Percentiles rank a stretch among this genome's conserved stretches.
These are phyloP conservation scores for Agelastica alni DNA, from an alignment of 2,888 invertebrate species.

Conservation along the genomic window DNA sequence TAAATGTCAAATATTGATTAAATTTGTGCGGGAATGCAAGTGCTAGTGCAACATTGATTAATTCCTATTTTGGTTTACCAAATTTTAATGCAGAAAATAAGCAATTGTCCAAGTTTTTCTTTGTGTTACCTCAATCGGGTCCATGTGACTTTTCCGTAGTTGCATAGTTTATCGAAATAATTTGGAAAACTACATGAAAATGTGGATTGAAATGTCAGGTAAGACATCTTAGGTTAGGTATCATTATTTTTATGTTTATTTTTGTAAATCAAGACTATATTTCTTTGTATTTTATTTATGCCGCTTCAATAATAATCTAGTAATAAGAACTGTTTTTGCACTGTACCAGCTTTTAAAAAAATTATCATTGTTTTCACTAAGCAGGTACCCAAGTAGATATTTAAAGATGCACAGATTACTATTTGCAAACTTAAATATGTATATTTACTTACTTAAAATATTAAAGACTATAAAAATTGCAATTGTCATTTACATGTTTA, in stretches of 20 bases:
- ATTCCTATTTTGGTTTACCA: slow-evolving; percentile 25
- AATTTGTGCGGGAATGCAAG: slow-evolving; percentile 15
- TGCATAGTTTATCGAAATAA: not conserved
- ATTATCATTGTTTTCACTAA: too few relatives aligned
- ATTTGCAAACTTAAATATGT: not conserved
- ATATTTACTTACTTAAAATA: not conserved
- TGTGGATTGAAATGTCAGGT: slow-evolving; percentile 28
- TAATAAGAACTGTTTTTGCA: too few relatives aligned
- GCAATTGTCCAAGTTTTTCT: slow-evolving; percentile 5
- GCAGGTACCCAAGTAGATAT: slow-evolving; percentile 2
- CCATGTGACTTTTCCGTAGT: slow-evolving; percentile 9
- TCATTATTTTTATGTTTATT: not conserved
- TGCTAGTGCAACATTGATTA: slow-evolving; percentile 25
- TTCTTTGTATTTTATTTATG: not conserved
- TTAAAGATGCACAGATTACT: slow-evolving; percentile 14
- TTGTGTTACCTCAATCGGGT: slow-evolving; percentile 4
- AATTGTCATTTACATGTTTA: too few relatives aligned
- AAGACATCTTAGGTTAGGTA: slow-evolving; percentile 34
- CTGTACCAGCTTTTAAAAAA: not conserved
- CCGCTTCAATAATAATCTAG: too few relatives aligned
- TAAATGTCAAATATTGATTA: slow-evolving; percentile 16
- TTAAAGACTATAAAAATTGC: too few relatives aligned
- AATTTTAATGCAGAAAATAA: slow-evolving; percentile 18
- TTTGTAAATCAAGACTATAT: not conserved
- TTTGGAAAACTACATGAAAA: slow-evolving; percentile 9